A percentile compares a stretch with the other conserved stretches of the same genome.
phyloP scores from a whole-genome alignment of 1,140 invertebrate genomes.

The Heterodera carotae region DNA sequence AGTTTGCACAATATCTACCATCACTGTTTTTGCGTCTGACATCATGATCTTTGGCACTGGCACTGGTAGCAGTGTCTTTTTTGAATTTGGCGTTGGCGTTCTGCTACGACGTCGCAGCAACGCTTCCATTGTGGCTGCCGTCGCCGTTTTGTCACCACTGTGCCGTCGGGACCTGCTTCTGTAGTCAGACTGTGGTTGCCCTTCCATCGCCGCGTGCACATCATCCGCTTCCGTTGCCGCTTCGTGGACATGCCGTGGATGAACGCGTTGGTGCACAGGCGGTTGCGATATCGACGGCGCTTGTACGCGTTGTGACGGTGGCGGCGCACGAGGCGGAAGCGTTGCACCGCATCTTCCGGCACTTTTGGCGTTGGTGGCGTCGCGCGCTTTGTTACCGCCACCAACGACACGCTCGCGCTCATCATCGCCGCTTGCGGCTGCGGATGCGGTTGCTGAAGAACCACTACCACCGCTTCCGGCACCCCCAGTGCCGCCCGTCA shows the following conservation, averaged over 20 bases:
- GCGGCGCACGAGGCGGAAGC: constrained; percentile 19
- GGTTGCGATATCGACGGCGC: background rate
- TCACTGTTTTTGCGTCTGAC: background rate
- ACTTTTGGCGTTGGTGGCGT: background rate
- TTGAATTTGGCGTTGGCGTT: constrained; percentile 5
- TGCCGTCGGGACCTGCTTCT: background rate
- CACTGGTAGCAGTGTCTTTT: background rate
- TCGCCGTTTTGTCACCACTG: background rate
- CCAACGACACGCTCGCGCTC: background rate
- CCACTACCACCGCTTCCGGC: constrained; percentile 23
- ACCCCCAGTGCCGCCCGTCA: constrained; percentile 30
- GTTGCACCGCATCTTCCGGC: too few species aligned
- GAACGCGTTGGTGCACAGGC: background rate
- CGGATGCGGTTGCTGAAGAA: background rate
- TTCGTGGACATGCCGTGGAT: background rate
- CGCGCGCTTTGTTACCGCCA: background rate
- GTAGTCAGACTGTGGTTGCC: too few species aligned
- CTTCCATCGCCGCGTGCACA: too few species aligned
- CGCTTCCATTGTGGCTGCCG: background rate
- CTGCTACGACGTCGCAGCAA: background rate
- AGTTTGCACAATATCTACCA: background rate
- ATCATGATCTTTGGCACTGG: too few species aligned
- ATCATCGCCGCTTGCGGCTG: background rate
- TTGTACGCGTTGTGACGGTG: background rate
- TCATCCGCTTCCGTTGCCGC: too few species aligned